Percentiles rank a stretch among this genome's conserved stretches.
These are phyloP conservation scores for Priocnemis perturbator DNA, from an alignment of 2,888 invertebrate species.

Conservation along the genomic window DNA sequence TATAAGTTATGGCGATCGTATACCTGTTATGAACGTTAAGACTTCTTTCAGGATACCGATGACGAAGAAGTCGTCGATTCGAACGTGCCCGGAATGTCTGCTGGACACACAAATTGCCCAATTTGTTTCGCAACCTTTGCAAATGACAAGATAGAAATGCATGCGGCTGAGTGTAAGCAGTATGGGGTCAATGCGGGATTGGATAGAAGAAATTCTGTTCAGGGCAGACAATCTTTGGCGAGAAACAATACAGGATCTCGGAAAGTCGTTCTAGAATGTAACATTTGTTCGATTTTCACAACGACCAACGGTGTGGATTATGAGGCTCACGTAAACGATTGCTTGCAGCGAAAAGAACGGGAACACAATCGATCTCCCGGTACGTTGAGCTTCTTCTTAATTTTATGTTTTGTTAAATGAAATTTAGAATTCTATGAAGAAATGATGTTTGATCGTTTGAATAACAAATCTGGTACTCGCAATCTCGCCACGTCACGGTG, in stretches of 20 bases:
- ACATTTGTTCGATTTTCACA: constrained; percentile 51
- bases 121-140: constrained; percentile 62
- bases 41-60: constrained; percentile 28
- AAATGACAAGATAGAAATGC: constrained; percentile 54
- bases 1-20: too few relatives aligned
- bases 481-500: too few relatives aligned
- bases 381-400: too few relatives aligned
- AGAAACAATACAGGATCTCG: constrained; percentile 9
- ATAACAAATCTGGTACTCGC: too few relatives aligned
- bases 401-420: too few relatives aligned
- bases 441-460: too few relatives aligned
- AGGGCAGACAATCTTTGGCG: background rate
- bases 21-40: too few relatives aligned
- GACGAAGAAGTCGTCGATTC: constrained; percentile 19
- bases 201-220: constrained; percentile 13
- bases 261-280: constrained; percentile 40
- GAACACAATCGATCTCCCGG: too few relatives aligned
- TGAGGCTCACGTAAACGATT: constrained; percentile 55
- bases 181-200: constrained; percentile 40
- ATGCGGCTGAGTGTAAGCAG: constrained; percentile 63
- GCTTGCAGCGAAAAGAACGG: constrained; percentile 34
- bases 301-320: constrained; percentile 50
- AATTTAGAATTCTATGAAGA: too few relatives aligned
- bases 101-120: constrained; percentile 55
- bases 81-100: constrained; percentile 19